Evolutionary conservation across 2,888 invertebrate species (phyloP).

Genomic region (Pheosia tremula): DNA sequence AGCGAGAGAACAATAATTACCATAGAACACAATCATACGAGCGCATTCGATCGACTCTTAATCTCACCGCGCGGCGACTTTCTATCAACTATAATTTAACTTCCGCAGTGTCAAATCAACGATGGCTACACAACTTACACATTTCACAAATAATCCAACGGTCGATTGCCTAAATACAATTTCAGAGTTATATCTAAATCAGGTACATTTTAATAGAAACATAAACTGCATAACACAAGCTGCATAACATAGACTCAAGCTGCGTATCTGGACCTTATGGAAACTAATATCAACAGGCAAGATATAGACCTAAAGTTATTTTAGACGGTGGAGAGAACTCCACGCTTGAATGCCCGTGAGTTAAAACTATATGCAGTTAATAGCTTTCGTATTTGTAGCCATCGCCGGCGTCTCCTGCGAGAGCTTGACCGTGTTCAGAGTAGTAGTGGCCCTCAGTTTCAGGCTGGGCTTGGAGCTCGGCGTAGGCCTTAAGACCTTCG

Average conservation of each 20-base stretch:
- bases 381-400: slow-evolving; percentile 73
- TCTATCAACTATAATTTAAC: slow-evolving; percentile 48
- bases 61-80: slow-evolving; percentile 38
- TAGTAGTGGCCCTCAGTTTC: slow-evolving; percentile 65
- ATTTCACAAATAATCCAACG: slow-evolving; percentile 49
- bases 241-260: slow-evolving; percentile 46
- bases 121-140: slow-evolving; percentile 40
- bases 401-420: slow-evolving; percentile 64
- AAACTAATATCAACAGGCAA: slow-evolving; percentile 67
- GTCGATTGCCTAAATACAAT: slow-evolving; percentile 50
- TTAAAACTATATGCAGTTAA: slow-evolving; percentile 55
- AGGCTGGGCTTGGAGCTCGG: slow-evolving; percentile 59
- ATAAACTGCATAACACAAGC: slow-evolving; percentile 51
- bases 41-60: slow-evolving; percentile 42
- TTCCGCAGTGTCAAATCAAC: slow-evolving; percentile 26
- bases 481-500: slow-evolving; percentile 69
- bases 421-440: slow-evolving; percentile 58
- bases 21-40: slow-evolving; percentile 47
- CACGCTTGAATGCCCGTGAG: slow-evolving; percentile 50
- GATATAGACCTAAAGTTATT: slow-evolving; percentile 58
- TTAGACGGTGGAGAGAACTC: slow-evolving; percentile 49
- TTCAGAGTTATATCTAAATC: slow-evolving; percentile 64
- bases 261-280: slow-evolving; percentile 39
- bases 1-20: slow-evolving; percentile 52
- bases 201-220: slow-evolving; percentile 68